Percentiles rank a stretch among this genome's conserved stretches.
phyloP scores from a whole-genome alignment of 1,140 invertebrate genomes.

The Penaeus chinensis region DNA sequence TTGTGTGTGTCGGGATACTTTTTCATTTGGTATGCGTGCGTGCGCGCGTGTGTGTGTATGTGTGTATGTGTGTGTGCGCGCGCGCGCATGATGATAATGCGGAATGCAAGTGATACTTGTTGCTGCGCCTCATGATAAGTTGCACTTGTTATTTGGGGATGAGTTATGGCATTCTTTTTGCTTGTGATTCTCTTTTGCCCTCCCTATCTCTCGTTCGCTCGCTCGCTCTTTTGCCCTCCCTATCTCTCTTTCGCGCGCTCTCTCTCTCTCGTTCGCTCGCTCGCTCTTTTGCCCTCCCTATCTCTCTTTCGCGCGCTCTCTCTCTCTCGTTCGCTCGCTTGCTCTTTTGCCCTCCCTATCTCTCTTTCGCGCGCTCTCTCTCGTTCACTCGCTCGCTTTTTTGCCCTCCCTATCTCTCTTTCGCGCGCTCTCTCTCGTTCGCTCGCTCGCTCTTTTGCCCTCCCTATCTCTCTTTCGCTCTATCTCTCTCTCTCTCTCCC shows the following conservation, averaged over 20 bases:
- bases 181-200: background rate
- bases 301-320: background rate
- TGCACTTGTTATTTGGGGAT: too few species aligned
- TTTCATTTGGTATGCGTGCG: too few species aligned
- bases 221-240: background rate
- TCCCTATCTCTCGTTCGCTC: constrained; percentile 5
- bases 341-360: background rate
- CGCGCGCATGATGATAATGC: too few species aligned
- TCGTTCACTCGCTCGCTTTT: background rate
- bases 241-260: background rate
- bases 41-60: too few species aligned
- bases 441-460: background rate
- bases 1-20: too few species aligned
- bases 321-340: background rate
- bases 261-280: background rate
- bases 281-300: background rate
- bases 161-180: too few species aligned
- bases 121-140: too few species aligned
- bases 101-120: too few species aligned
- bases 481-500: background rate
- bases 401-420: background rate
- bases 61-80: too few species aligned
- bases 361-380: background rate
- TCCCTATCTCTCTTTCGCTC: background rate
- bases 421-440: background rate